Percentiles rank a stretch among this genome's conserved stretches.
phyloP scores from a whole-genome alignment of 2,888 invertebrate species.

The Hanleya hanleyi region DNA sequence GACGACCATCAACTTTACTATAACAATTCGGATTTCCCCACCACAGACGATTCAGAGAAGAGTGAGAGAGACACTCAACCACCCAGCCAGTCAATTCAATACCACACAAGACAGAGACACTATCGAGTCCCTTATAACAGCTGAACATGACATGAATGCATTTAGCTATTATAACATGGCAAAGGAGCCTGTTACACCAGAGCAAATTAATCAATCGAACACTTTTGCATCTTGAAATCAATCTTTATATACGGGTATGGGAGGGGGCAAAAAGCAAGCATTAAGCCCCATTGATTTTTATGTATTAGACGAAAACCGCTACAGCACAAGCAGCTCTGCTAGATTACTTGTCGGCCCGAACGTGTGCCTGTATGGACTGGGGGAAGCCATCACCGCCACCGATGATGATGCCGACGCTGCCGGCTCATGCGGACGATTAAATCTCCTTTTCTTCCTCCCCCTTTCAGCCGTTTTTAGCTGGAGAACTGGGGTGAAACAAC shows the following conservation, averaged over 20 bases:
- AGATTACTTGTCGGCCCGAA: not conserved
- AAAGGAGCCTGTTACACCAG: constrained; percentile 1
- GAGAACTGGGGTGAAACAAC: not conserved
- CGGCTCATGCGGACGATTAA: not conserved
- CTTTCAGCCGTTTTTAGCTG: not conserved
- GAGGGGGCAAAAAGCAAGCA: not conserved
- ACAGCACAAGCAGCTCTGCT: not conserved
- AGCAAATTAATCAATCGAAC: constrained; percentile 2
- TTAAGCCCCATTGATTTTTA: constrained; percentile 8
- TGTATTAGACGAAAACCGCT: not conserved
- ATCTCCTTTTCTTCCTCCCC: not conserved
- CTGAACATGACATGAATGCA: not conserved
- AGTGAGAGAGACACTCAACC: too few species aligned
- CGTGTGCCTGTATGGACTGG: too few species aligned
- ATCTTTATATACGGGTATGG: not conserved
- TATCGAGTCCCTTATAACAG: too few species aligned
- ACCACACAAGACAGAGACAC: too few species aligned
- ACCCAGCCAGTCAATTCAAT: too few species aligned
- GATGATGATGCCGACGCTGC: too few species aligned
- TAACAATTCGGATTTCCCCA: too few species aligned
- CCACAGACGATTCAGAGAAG: too few species aligned
- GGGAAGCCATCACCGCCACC: too few species aligned
- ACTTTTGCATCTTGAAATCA: not conserved
- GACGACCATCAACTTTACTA: too few species aligned
- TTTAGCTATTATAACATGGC: constrained; percentile 4